These are phyloP conservation scores for Lanistes nyassanus DNA, from an alignment of 1,140 invertebrate genomes.

Conservation along the genomic window DNA sequence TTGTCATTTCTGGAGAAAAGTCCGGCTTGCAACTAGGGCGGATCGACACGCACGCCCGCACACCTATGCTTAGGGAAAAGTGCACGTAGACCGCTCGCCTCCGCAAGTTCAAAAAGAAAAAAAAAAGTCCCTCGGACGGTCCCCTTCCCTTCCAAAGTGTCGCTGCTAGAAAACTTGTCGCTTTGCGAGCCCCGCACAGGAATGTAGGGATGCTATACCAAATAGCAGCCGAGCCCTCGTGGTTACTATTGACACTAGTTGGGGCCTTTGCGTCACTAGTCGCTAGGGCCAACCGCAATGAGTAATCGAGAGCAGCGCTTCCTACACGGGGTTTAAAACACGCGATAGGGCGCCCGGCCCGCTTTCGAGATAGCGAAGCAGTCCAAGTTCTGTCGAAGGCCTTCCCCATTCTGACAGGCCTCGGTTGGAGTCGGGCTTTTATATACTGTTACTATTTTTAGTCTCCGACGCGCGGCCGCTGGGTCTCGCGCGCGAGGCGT, in stretches of 20 bases:
- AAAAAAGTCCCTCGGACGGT: background rate
- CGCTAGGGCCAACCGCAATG: background rate
- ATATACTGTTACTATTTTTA: too few relatives aligned
- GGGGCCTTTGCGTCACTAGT: background rate
- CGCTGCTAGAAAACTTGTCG: background rate
- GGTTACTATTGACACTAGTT: constrained; percentile 21
- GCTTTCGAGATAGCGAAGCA: background rate
- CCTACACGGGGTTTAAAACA: background rate
- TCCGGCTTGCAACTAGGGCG: background rate
- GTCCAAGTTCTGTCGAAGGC: background rate
- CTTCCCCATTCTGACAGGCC: background rate
- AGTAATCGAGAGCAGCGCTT: background rate
- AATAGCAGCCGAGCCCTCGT: background rate
- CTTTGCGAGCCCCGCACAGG: background rate
- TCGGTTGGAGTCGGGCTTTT: too few relatives aligned
- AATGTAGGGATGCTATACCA: constrained; percentile 19
- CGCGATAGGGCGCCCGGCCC: background rate
- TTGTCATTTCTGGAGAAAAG: background rate
- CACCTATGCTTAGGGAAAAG: background rate
- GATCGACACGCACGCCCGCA: background rate
- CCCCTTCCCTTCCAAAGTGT: background rate
- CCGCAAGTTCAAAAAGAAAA: background rate
- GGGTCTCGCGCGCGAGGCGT: too few relatives aligned
- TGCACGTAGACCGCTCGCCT: background rate
- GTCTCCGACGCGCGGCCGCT: too few relatives aligned